Conservation (phyloP, 2,888 invertebrate species). For the Drosophila glabriapex region DNA sequence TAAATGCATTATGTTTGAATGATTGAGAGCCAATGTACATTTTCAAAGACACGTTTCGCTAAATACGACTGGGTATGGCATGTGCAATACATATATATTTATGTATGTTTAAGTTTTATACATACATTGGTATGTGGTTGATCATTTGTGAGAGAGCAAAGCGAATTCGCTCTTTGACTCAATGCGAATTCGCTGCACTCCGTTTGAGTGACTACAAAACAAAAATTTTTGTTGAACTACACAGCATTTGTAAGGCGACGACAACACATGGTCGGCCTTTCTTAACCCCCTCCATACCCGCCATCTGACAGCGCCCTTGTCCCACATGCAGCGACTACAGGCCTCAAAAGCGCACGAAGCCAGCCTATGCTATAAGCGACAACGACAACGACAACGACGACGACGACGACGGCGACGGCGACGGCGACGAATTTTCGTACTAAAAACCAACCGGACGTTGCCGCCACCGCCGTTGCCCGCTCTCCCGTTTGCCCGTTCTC, state of each 20-base stretch:
- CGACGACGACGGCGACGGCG: constrained; percentile 35
- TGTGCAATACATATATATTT: constrained; percentile 29
- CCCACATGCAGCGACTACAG: constrained; percentile 54
- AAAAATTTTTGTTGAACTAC: constrained; percentile 42
- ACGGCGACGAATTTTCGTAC: constrained; percentile 68
- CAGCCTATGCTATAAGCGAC: constrained; percentile 59
- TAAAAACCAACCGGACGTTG: constrained; percentile 81
- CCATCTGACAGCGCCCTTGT: constrained; percentile 42
- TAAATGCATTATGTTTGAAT: neutral
- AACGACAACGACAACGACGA: constrained; percentile 42
- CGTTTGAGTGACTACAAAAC: constrained; percentile 28
- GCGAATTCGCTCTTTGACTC: constrained; percentile 56
- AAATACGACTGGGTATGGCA: constrained; percentile 34
- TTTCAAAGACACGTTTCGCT: constrained; percentile 41
- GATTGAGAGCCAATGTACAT: neutral
- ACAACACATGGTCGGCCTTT: constrained; percentile 66
- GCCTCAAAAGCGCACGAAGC: constrained; percentile 62
- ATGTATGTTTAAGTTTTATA: constrained; percentile 11
- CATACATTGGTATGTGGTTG: constrained; percentile 24
- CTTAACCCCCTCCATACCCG: constrained; percentile 33
- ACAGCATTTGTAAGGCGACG: constrained; percentile 57
- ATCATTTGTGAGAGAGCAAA: constrained; percentile 45
- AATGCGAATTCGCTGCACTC: constrained; percentile 41
- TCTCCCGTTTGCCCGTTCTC: constrained; percentile 24
- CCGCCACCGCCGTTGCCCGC: constrained; percentile 61